These are phyloP conservation scores for Geophilus truncorum DNA, from an alignment of 2,888 invertebrate species.

Conservation along the genomic window DNA sequence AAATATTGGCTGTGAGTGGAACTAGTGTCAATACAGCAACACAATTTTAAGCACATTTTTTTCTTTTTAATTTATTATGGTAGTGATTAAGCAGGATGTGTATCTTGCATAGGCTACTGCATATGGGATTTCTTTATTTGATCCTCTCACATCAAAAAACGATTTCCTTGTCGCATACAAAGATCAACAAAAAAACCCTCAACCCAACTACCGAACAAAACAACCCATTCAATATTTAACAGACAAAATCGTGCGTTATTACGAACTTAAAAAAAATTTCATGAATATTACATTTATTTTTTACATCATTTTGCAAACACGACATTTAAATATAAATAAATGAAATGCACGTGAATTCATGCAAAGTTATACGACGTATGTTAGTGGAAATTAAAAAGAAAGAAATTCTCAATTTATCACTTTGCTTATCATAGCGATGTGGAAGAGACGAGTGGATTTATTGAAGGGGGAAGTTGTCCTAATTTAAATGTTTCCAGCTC, in stretches of 20 bases:
- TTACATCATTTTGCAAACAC: no score
- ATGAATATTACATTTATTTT: no score
- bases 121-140: neutral
- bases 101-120: neutral
- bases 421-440: neutral
- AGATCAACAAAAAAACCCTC: neutral
- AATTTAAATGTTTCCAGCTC: slow-evolving; percentile 27
- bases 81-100: neutral
- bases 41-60: neutral
- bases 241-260: neutral
- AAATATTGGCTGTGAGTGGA: neutral
- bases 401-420: neutral
- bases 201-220: neutral
- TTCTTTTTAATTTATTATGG: neutral
- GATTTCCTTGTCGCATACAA: neutral
- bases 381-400: neutral
- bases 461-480: slow-evolving; percentile 25
- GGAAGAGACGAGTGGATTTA: slow-evolving; percentile 22
- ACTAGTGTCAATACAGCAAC: neutral
- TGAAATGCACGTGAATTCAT: neutral
- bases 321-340: neutral
- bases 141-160: neutral
- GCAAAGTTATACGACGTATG: neutral
- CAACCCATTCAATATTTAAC: neutral
- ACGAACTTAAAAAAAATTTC: neutral